phyloP scores from a whole-genome alignment of 2,113 vertebrate genomes.

The Barnardius zonarius region DNA sequence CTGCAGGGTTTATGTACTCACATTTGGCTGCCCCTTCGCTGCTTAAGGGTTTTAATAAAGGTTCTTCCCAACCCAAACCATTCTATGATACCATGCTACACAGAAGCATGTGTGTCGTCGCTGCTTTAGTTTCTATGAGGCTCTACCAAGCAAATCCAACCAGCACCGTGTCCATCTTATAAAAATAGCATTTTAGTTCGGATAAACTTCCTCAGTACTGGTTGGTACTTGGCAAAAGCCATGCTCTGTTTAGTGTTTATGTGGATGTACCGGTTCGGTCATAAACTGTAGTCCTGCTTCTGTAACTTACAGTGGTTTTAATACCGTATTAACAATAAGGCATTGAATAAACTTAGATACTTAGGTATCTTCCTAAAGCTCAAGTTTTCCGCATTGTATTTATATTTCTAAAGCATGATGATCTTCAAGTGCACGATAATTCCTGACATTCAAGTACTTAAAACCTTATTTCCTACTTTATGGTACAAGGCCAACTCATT shows the following conservation, averaged over 20 bases:
- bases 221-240: not conserved
- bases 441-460: not conserved
- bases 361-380: not conserved
- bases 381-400: not conserved
- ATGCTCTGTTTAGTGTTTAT: not conserved
- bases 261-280: not conserved
- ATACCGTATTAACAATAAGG: not conserved
- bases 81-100: not conserved
- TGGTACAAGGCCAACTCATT: not conserved
- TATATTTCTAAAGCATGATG: not conserved
- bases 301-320: not conserved
- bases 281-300: not conserved
- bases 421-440: not conserved
- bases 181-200: no score
- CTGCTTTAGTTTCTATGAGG: not conserved
- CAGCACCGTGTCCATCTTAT: not conserved
- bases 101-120: rapidly evolving
- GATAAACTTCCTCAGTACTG: rapidly evolving
- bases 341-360: not conserved
- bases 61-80: not conserved
- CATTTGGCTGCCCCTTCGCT: not conserved
- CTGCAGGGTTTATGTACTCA: not conserved
- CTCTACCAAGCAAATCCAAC: not conserved
- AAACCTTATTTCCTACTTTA: not conserved
- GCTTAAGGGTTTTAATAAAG: not conserved